Percentiles rank a stretch among this genome's conserved stretches.
Evolutionary conservation across 1,140 invertebrate genomes (phyloP).

Genomic region (Drosophila nigromelanica): DNA sequence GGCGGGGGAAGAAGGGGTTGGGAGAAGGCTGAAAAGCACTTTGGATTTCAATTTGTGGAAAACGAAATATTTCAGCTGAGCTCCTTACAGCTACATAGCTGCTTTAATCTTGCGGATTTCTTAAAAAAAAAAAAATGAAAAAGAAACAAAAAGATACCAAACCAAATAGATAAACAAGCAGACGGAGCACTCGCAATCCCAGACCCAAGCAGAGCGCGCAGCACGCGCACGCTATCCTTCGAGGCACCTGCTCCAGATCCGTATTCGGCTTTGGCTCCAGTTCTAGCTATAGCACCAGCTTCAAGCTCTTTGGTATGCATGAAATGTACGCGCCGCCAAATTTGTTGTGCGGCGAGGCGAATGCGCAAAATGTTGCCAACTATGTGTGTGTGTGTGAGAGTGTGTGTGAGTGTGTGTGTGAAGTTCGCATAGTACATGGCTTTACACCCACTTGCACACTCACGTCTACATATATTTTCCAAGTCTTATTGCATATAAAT

Average conservation of each 20-base stretch:
- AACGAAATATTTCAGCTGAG: constrained; percentile 81
- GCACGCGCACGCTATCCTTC: constrained; percentile 73
- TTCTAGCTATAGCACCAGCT: constrained; percentile 14
- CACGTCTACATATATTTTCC: constrained; percentile 74
- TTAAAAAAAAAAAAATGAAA: constrained; percentile 35
- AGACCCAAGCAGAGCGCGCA: constrained; percentile 31
- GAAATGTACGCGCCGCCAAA: constrained; percentile 80
- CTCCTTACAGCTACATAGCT: constrained; percentile 50
- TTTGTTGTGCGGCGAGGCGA: constrained; percentile 82
- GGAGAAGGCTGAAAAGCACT: constrained; percentile 67
- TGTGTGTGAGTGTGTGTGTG: constrained; percentile 21
- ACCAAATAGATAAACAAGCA: constrained; percentile 79
- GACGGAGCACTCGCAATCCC: constrained; percentile 25
- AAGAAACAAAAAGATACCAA: constrained; percentile 45
- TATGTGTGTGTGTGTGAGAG: constrained; percentile 19
- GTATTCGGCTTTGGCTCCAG: constrained; percentile 17
- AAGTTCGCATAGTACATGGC: constrained; percentile 8
- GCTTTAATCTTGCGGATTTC: constrained; percentile 80
- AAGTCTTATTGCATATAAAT: constrained; percentile 83
- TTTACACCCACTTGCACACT: constrained; percentile 37
- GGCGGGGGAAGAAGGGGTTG: constrained; percentile 17
- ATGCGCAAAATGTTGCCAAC: constrained; percentile 70
- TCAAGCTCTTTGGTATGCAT: constrained; percentile 79
- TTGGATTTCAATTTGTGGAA: constrained; percentile 81
- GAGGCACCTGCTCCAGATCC: constrained; percentile 68